Evolutionary conservation across 1,140 invertebrate species (phyloP).

Genomic region (Zaprionus ghesquierei): DNA sequence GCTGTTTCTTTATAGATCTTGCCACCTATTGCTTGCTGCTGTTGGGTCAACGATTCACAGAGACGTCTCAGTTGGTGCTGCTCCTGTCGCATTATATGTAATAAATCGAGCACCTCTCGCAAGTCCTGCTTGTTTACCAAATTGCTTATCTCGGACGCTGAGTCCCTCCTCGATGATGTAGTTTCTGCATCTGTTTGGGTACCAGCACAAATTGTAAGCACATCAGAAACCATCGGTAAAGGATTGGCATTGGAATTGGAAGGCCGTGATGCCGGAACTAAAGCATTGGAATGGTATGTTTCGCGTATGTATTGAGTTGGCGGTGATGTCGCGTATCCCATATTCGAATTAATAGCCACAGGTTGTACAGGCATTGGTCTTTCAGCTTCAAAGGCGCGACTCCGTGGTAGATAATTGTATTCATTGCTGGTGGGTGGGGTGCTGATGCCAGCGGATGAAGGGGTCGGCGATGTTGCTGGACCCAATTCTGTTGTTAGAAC

Average conservation of each 20-base stretch:
- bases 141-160: constrained; percentile 26
- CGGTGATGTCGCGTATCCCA: constrained; percentile 19
- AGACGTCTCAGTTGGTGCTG: constrained; percentile 50
- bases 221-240: constrained; percentile 24
- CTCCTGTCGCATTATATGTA: constrained; percentile 56
- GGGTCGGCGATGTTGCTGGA: constrained; percentile 20
- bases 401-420: constrained; percentile 42
- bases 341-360: neutral
- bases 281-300: constrained; percentile 6
- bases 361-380: neutral
- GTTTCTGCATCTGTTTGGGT: constrained; percentile 64
- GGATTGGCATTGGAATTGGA: neutral
- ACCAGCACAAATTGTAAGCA: constrained; percentile 75
- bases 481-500: constrained; percentile 58
- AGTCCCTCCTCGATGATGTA: neutral
- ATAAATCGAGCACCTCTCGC: constrained; percentile 11
- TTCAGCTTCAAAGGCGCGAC: constrained; percentile 23
- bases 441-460: neutral
- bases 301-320: constrained; percentile 14
- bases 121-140: constrained; percentile 52
- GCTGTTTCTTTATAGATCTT: constrained; percentile 42
- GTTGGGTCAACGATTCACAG: constrained; percentile 42
- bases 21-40: constrained; percentile 12
- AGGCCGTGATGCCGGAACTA: constrained; percentile 14
- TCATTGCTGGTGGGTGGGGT: constrained; percentile 35